Base-by-base conservation (phyloP, 92 coral and sea anemone species). In the Epizoanthus scotinus region DNA sequence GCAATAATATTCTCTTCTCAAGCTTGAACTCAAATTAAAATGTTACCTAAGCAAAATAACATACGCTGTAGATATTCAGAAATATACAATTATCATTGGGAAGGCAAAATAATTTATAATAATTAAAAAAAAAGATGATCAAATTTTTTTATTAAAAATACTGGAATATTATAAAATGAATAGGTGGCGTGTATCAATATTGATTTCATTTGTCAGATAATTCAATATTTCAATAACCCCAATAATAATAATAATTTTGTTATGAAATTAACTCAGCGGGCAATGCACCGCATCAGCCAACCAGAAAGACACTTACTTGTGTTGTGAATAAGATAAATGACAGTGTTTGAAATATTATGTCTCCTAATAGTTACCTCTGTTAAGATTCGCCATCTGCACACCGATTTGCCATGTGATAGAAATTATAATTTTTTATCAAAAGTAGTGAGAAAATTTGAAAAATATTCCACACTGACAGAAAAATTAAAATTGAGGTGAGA, bases 301-400 rank as follows among this genome's bases (percentile, higher is more conserved):
- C 50, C 40, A 56, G 12, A 18, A 12, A 14, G 20, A 12, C 4
- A 1, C 10, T n/a, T 20, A 40, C 34, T 55, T 36, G 10, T 40
- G 10, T 20, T 21, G n/a, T n/a, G 25, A 74, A 8, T 14, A 66
- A 73, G 42, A 42, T 68, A n/a, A 68, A 68, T 68, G n/a, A 20
- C 12, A 36, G 72, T 24, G 8, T 67, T 24, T 40, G 26, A 67
- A 10, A 42, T 55, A 22, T 31, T 74, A n/a, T 12, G 53, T 21
- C 67, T 74, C 54, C 80, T 1, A 27, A 15, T n/a, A 74, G 80
- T 59, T 59, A 1, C 79, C 3, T 73, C 79, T 73, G 60, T 73
- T 26, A 73, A 73, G 17, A 36, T 74, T 14, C 2, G 15, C 69
- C 67, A 75, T 75, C 68, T 75, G 81, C 47, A 22, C 12, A 0